Percentiles rank a stretch among this genome's conserved stretches.
Evolutionary conservation across 1,140 invertebrate species (phyloP).

Genomic region (Megalonaias nervosa): DNA sequence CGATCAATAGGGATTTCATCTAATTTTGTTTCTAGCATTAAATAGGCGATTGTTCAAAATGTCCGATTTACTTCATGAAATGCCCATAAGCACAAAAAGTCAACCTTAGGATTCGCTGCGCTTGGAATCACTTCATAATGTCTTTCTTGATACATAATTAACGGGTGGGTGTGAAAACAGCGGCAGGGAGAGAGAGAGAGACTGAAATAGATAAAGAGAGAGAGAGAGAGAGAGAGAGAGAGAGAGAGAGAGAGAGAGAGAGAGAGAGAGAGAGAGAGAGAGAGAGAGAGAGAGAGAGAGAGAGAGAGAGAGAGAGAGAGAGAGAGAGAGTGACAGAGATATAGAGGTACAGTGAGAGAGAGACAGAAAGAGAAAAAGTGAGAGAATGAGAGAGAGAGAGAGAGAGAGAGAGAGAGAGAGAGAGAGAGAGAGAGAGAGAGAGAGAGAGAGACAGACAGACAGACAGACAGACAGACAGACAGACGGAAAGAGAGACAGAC

Average conservation of each 20-base stretch:
- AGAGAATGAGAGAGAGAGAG: background rate
- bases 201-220: background rate
- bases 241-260: slow-evolving; percentile 1
- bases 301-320: slow-evolving; percentile 1
- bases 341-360: too few relatives aligned
- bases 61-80: too few relatives aligned
- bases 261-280: background rate
- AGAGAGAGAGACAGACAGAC: background rate
- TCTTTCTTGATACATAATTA: too few relatives aligned
- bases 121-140: too few relatives aligned
- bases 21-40: background rate
- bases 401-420: slow-evolving; percentile 1
- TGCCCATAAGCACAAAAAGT: too few relatives aligned
- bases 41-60: background rate
- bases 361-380: background rate
- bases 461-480: background rate
- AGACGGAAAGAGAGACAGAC: background rate
- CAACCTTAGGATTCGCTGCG: too few relatives aligned
- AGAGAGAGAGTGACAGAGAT: slow-evolving; percentile 1
- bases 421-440: slow-evolving; percentile 2
- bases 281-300: background rate
- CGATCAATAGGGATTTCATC: too few relatives aligned
- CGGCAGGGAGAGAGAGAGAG: background rate
- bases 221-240: slow-evolving; percentile 1
- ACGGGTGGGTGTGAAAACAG: too few relatives aligned